These are phyloP conservation scores for Glareola pratincola DNA, from an alignment of 2,113 vertebrate genomes.

Conservation along the genomic window DNA sequence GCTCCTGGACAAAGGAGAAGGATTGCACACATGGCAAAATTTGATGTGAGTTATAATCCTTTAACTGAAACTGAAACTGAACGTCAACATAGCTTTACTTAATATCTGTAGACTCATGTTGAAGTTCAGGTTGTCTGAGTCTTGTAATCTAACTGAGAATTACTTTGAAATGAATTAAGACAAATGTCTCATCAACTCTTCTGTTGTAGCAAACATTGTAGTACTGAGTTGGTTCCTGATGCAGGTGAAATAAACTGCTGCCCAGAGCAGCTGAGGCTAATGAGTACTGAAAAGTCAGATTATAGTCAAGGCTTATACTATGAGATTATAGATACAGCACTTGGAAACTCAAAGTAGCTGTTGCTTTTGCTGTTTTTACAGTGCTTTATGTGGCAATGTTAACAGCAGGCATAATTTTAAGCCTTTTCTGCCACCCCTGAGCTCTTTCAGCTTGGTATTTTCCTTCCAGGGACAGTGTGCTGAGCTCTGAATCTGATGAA, in stretches of 20 bases:
- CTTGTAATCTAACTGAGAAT: not conserved
- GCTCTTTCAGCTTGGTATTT: not conserved
- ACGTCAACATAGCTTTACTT: not conserved
- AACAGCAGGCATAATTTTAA: not conserved
- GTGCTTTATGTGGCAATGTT: not conserved
- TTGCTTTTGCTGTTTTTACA: not conserved
- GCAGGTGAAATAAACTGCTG: not conserved
- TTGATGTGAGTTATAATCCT: conserved; percentile 5
- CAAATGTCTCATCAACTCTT: not conserved
- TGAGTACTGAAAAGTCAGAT: not conserved
- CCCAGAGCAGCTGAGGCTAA: not conserved
- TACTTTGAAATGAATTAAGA: not conserved
- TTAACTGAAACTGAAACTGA: not conserved
- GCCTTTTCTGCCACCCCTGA: not conserved
- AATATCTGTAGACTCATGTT: not conserved
- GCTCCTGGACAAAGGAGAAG: conserved; percentile 65
- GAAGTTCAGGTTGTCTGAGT: not conserved
- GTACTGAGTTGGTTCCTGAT: not conserved
- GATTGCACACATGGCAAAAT: conserved; percentile 69
- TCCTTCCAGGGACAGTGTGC: not conserved
- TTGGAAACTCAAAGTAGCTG: not conserved
- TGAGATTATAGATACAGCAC: not conserved
- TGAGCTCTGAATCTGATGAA: not conserved
- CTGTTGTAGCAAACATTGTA: not conserved
- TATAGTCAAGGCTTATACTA: not conserved